Conservation (phyloP, 2,113 vertebrate genomes). For the Spheniscus mendiculus region DNA sequence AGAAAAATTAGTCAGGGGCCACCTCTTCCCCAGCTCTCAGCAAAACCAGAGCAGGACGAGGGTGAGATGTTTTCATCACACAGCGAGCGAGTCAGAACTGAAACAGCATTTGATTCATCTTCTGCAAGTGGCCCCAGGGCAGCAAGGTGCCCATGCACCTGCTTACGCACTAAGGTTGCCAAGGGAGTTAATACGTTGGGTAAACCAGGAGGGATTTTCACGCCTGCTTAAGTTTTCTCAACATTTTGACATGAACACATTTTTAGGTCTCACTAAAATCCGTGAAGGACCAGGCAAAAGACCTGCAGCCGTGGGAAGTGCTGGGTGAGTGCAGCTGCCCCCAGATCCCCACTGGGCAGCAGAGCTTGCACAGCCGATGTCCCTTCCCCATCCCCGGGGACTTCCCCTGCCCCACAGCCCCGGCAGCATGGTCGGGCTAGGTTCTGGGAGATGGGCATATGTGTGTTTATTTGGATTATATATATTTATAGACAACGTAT, state of each 20-base stretch:
- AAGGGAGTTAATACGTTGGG: not conserved
- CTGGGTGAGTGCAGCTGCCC: not conserved
- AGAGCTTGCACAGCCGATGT: fast-evolving
- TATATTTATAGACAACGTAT: not conserved
- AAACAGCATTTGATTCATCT: not conserved
- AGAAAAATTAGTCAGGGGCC: not conserved
- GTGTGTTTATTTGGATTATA: not conserved
- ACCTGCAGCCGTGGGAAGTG: fast-evolving
- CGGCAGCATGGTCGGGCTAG: fast-evolving
- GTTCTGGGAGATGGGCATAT: too few species aligned
- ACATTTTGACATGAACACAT: fast-evolving
- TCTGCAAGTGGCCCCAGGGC: not conserved
- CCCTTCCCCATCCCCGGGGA: fast-evolving
- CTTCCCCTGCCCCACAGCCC: not conserved
- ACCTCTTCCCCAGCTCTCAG: not conserved
- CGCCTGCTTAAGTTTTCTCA: not conserved
- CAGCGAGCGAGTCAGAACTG: fast-evolving
- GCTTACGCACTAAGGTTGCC: fast-evolving
- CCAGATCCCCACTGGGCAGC: too few species aligned
- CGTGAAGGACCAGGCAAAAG: not conserved
- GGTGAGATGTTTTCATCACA: fast-evolving
- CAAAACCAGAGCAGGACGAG: not conserved
- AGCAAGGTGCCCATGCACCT: not conserved
- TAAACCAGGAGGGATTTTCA: not conserved
- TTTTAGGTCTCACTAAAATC: not conserved